Conservation (phyloP, 1,140 invertebrate species). For the Drosophila pandora region DNA sequence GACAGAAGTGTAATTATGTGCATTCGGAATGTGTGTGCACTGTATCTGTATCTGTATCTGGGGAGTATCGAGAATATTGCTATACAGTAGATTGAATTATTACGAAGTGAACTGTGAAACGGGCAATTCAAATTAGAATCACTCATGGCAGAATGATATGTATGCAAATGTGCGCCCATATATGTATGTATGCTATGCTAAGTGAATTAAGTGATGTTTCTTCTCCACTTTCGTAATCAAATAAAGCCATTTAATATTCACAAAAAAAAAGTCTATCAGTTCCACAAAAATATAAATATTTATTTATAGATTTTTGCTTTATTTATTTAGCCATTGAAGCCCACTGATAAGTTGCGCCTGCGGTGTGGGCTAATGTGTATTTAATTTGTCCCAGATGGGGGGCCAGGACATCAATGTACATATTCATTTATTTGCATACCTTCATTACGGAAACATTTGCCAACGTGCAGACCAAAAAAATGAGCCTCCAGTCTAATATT, state of each 20-base stretch:
- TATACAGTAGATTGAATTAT: conserved; percentile 50
- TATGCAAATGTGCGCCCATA: conserved; percentile 33
- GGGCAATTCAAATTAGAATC: conserved; percentile 49
- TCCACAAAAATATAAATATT: conserved; percentile 33
- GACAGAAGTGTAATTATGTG: conserved; percentile 37
- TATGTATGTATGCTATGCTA: conserved; percentile 13
- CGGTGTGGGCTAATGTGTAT: conserved; percentile 35
- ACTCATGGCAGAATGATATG: conserved; percentile 38
- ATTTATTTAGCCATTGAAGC: conserved; percentile 35
- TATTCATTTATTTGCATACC: conserved; percentile 41
- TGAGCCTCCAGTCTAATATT: conserved; percentile 12
- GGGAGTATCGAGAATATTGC: conserved; percentile 2
- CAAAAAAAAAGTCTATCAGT: conserved; percentile 19
- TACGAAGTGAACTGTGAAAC: conserved; percentile 48
- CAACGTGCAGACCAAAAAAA: conserved; percentile 1
- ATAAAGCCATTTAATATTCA: conserved; percentile 20
- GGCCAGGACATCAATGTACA: conserved; percentile 26
- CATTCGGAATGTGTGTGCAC: conserved; percentile 2
- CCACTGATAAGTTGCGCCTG: conserved; percentile 20
- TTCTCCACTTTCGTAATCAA: conserved; percentile 39
- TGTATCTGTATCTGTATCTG: neutral
- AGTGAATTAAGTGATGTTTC: conserved; percentile 44
- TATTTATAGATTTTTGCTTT: conserved; percentile 44
- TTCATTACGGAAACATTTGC: conserved; percentile 42
- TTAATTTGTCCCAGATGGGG: conserved; percentile 43